phyloP scores from a whole-genome alignment of 2,888 invertebrate species.

The Campaea margaritaria region DNA sequence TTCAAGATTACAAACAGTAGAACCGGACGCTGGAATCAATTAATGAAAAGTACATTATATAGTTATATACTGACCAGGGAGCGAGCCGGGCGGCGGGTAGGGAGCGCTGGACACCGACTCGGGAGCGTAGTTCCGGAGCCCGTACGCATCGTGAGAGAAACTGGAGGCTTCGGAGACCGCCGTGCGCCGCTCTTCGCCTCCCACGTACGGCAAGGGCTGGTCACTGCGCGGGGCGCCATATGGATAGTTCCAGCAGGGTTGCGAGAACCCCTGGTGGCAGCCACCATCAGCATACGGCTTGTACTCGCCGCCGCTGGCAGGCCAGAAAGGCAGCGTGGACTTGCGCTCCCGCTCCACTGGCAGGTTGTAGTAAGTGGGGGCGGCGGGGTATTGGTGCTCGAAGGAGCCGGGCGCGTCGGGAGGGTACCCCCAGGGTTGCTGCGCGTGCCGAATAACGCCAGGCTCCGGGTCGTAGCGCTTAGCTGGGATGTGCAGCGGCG shows the following conservation, averaged over 20 bases:
- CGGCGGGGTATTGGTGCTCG: constrained; percentile 89
- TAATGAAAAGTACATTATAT: constrained; percentile 50
- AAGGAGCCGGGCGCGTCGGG: constrained; percentile 87
- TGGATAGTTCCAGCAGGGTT: constrained; percentile 91
- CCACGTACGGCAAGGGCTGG: constrained; percentile 89
- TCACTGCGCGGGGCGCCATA: constrained; percentile 87
- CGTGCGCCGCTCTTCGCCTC: constrained; percentile 88
- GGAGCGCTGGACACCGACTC: constrained; percentile 91
- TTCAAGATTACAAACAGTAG: constrained; percentile 76
- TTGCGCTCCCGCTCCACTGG: constrained; percentile 87
- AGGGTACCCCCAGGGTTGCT: constrained; percentile 91
- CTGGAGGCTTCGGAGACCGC: constrained; percentile 86
- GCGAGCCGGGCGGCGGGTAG: constrained; percentile 91
- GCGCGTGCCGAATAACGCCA: constrained; percentile 91
- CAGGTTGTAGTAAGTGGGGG: constrained; percentile 90
- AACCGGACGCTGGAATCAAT: constrained; percentile 67
- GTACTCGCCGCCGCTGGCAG: constrained; percentile 86
- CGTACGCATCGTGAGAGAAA: constrained; percentile 91
- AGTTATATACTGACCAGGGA: constrained; percentile 78
- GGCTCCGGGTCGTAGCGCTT: constrained; percentile 89
- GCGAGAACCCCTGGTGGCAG: constrained; percentile 89
- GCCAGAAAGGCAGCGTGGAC: constrained; percentile 89
- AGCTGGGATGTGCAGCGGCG: constrained; percentile 95
- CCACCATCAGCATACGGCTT: constrained; percentile 85
- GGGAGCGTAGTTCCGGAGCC: constrained; percentile 90